Base-by-base conservation (phyloP, 2,113 vertebrate species). In the Lophotis ruficrista region DNA sequence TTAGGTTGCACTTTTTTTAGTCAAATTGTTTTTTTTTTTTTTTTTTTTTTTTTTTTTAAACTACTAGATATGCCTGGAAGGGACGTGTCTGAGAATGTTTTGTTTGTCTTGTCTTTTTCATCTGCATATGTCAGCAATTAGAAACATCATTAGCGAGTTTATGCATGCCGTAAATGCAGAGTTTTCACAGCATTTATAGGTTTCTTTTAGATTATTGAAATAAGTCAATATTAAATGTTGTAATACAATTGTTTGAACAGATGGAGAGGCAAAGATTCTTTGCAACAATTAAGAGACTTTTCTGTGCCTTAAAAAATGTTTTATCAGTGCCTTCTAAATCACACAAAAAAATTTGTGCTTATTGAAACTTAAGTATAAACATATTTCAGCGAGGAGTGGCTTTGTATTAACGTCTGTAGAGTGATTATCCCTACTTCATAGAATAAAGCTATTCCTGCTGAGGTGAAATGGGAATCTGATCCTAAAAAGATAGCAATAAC, bases 101-200 rank as follows among this genome's bases (percentile, higher is more conserved):
- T 69, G 20, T 83, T 88, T 94, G 87, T 81, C 84, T 95, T 82
- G 48, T 61, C 23, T 48, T 90, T 92, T 90, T 83, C 45, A 89
- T 95, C 86, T 86, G 58, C 33, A 12, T 92, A 76, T 94, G 85
- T 92, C 41, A 76, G 79, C 54, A 86, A 75, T 54, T 88, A 66
- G 54, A 86, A 92, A n/a, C 62, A 65, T 48, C 27, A 15, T 77
- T 66, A 75, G 54, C 68, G 0, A 81, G 94, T 83, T 77, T 73
- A 70, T 83, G 66, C 93, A 65, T 70, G 90, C 79, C 60, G 9
- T 73, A 77, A 90, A 69, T n/a, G 22, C 11, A n/a, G 76, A 68
- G 37, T n/a, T 92, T 94, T 88, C 76, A 56, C 68, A 81, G 41
- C 37, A 33, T 86, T 83, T 88, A 3, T 7, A 24, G 14, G 21